Percentiles rank a stretch among this genome's conserved stretches.
phyloP scores from a whole-genome alignment of 1,140 invertebrate species.

The Drosophila miranda region DNA sequence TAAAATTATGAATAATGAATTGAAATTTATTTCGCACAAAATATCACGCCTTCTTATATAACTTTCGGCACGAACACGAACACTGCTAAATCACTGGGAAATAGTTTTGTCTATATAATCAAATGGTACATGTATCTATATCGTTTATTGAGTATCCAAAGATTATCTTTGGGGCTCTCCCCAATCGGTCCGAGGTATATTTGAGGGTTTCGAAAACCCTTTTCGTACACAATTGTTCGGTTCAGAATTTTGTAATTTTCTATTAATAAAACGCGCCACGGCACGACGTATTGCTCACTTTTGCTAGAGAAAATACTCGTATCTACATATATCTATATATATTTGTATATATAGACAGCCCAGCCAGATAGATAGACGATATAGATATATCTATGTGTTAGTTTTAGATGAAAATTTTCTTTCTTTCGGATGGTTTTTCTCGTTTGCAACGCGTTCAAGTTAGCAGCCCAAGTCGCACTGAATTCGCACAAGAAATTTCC shows the following conservation, averaged over 20 bases:
- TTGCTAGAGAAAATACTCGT: conserved; percentile 71
- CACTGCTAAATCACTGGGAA: conserved; percentile 24
- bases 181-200: conserved; percentile 2
- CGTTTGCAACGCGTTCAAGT: conserved; percentile 82
- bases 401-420: conserved; percentile 71
- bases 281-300: conserved; percentile 75
- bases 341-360: conserved; percentile 69
- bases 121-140: too few relatives aligned
- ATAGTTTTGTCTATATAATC: conserved; percentile 25
- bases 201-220: conserved; percentile 40
- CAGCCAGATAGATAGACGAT: conserved; percentile 63
- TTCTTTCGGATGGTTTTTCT: conserved; percentile 74
- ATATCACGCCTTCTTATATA: conserved; percentile 74
- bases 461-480: conserved; percentile 82
- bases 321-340: conserved; percentile 74
- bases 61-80: conserved; percentile 36
- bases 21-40: conserved; percentile 45
- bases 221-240: conserved; percentile 59
- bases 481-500: conserved; percentile 77
- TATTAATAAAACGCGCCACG: conserved; percentile 69
- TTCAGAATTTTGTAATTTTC: conserved; percentile 74
- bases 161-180: not conserved
- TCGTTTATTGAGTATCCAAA: conserved; percentile 4
- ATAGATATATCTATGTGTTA: conserved; percentile 61
- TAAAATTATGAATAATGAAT: conserved; percentile 27